Percentiles rank a stretch among this genome's conserved stretches.
Evolutionary conservation across 2,888 invertebrate genomes (phyloP).

Genomic region (Pocota personata): DNA sequence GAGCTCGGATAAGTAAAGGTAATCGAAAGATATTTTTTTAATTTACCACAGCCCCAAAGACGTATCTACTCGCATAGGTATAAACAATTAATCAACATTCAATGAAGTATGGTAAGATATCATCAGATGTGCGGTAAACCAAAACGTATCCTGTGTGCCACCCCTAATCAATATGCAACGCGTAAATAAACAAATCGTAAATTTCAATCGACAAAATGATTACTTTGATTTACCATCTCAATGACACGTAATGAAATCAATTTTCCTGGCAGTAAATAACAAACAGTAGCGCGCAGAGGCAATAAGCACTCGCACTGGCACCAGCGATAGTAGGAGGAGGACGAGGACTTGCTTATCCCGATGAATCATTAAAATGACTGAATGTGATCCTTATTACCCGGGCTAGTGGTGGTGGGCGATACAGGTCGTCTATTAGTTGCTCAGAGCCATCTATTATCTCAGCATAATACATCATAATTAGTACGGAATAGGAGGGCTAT

Average conservation of each 20-base stretch:
- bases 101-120: not conserved
- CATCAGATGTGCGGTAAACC: not conserved
- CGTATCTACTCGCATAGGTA: no score
- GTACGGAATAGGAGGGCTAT: not conserved
- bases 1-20: not conserved
- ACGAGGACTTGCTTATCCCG: not conserved
- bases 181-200: slow-evolving; percentile 33
- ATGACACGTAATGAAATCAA: slow-evolving; percentile 47
- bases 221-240: slow-evolving; percentile 35
- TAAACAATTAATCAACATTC: not conserved
- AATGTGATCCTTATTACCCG: slow-evolving; percentile 30
- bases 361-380: slow-evolving; percentile 30
- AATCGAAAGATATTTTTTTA: no score
- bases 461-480: slow-evolving; percentile 58
- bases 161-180: slow-evolving; percentile 1
- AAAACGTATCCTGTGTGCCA: not conserved
- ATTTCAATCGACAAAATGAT: slow-evolving; percentile 47
- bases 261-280: slow-evolving; percentile 31
- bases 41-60: no score
- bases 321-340: not conserved
- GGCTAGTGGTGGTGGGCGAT: not conserved
- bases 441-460: slow-evolving; percentile 41
- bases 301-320: not conserved
- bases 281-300: not conserved
- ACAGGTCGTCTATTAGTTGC: slow-evolving; percentile 16